A percentile compares a stretch with the other conserved stretches of the same genome.
Evolutionary conservation across 2,113 vertebrate species (phyloP).

Genomic region (Chloebia gouldiae): DNA sequence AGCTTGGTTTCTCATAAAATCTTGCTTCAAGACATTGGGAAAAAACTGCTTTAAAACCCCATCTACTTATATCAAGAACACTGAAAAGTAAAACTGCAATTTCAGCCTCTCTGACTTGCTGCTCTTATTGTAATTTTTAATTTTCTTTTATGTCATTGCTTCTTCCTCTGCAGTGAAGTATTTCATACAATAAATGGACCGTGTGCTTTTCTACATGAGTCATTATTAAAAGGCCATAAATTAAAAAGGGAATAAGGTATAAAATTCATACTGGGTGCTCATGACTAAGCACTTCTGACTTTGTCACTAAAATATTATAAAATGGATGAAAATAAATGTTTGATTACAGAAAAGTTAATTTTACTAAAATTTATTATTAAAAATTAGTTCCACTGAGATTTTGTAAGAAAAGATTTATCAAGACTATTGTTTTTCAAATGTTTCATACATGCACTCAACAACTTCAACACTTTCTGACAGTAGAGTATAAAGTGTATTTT

Average conservation of each 20-base stretch:
- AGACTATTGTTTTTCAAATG: neutral
- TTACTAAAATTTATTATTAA: neutral
- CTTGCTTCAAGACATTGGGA: neutral
- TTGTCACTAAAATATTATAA: neutral
- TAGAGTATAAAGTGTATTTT: neutral
- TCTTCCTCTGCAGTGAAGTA: neutral
- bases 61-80: neutral
- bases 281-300: neutral
- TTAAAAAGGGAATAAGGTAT: slow-evolving; percentile 19
- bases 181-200: neutral
- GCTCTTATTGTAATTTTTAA: neutral
- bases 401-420: neutral
- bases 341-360: neutral
- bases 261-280: neutral
- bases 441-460: neutral
- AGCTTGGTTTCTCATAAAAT: neutral
- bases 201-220: neutral
- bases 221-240: slow-evolving; percentile 2
- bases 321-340: neutral
- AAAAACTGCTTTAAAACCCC: neutral
- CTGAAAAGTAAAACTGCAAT: neutral
- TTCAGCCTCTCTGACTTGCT: neutral
- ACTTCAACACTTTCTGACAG: neutral
- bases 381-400: neutral
- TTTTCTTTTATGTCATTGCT: neutral